These are phyloP conservation scores for Drosophila funebris DNA, from an alignment of 1,140 invertebrate species.

Conservation along the genomic window DNA sequence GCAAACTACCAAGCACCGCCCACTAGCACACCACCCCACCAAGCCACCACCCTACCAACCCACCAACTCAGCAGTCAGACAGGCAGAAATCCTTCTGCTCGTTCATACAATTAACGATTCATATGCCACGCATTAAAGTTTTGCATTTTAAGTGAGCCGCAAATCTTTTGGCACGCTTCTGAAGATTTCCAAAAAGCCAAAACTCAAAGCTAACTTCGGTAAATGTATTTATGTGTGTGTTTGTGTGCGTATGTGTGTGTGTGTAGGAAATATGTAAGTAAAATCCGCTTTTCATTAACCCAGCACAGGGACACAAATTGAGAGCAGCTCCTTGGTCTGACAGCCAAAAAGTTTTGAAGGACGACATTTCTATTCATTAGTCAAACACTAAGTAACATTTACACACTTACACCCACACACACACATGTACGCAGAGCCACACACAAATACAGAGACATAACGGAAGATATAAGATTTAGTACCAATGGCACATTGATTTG, in stretches of 20 bases:
- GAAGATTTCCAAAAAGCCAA: constrained; percentile 47
- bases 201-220: constrained; percentile 54
- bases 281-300: constrained; percentile 74
- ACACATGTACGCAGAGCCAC: not conserved
- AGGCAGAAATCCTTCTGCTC: not conserved
- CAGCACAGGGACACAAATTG: constrained; percentile 29
- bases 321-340: constrained; percentile 26
- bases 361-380: constrained; percentile 79
- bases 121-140: constrained; percentile 71
- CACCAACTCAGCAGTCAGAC: not conserved
- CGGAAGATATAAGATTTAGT: constrained; percentile 13
- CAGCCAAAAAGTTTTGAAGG: constrained; percentile 71
- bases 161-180: constrained; percentile 61
- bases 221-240: not conserved
- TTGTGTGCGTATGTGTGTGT: constrained; percentile 18
- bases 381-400: constrained; percentile 40
- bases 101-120: constrained; percentile 70
- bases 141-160: constrained; percentile 57
- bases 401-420: constrained; percentile 4
- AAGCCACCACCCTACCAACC: not conserved
- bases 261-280: constrained; percentile 37
- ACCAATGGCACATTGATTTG: constrained; percentile 61
- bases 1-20: not conserved
- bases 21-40: too few species aligned
- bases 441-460: constrained; percentile 1